A percentile compares a stretch with the other conserved stretches of the same genome.
Evolutionary conservation across 1,140 invertebrate genomes (phyloP).

Genomic region (Armadillidium nasatum): DNA sequence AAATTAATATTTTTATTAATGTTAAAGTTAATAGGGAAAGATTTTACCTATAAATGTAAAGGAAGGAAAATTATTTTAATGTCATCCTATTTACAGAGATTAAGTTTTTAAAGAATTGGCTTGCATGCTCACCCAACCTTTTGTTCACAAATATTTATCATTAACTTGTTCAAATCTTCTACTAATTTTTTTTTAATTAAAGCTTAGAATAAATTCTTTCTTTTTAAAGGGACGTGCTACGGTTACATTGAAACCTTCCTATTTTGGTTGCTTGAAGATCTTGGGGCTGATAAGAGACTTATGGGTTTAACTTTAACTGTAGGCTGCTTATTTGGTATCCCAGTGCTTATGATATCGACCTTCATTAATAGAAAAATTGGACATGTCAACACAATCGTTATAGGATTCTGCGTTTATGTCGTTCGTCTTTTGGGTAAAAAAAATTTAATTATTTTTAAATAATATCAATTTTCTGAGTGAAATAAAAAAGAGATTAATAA

Average conservation of each 20-base stretch:
- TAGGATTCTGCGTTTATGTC: constrained; percentile 70
- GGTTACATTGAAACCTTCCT: constrained; percentile 79
- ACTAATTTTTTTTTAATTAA: neutral
- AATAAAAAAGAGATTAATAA: no score
- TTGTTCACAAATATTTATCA: neutral
- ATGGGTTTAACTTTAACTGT: constrained; percentile 79
- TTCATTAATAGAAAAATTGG: constrained; percentile 71
- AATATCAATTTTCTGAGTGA: no score
- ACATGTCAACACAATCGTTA: constrained; percentile 71
- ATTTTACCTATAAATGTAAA: no score
- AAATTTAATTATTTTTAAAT: neutral
- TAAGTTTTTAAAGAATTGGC: neutral
- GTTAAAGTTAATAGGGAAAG: no score
- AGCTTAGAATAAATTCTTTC: no score
- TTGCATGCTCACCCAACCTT: neutral
- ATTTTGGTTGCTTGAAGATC: no score
- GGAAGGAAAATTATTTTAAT: no score
- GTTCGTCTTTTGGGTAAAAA: constrained; percentile 57
- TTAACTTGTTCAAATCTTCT: neutral
- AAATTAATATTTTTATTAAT: neutral
- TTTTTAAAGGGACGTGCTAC: constrained; percentile 62
- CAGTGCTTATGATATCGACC: constrained; percentile 68
- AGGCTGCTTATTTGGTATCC: constrained; percentile 68
- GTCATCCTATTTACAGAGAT: neutral
- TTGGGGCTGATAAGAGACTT: constrained; percentile 68